Base-by-base conservation (phyloP, 1,140 invertebrate species). In the Arion vulgaris region DNA sequence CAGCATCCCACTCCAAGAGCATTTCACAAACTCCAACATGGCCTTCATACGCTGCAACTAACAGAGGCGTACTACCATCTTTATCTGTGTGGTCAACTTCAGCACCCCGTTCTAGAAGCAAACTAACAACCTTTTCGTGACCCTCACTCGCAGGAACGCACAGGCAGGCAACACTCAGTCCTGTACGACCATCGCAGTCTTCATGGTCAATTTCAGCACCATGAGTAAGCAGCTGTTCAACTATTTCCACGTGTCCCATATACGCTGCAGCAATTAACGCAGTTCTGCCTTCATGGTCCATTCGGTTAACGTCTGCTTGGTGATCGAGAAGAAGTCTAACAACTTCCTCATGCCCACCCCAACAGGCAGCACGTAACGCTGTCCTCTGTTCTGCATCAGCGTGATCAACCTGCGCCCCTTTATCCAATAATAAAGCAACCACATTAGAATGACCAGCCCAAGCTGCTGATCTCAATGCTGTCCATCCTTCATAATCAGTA, bases 41-140 rank as follows among this genome's bases (percentile, higher is more conserved):
- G 80, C 91, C 91, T 82, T 92, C 91, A 81, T 90, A 91, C 19
- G 96, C 96, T 39, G 96, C 96, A 66, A 97, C 94, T 92, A 97
- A 94, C n/a, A 99, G 93, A 0, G 98, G 96, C 9, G 97, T 98
- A 92, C 97, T 97, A 9, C 97, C 97, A 92, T 98, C 97, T 88
- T 98, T 96, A 38, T 97, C 96, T 75, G 95, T 94, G 89, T 97
- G 96, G 93, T 98, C 96, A 9, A 97, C 95, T 69, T 90, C 90
- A 1, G 91, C 89, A 23, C 89, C 90, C 85, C 97, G 94, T 88
- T 98, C 96, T 4, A 99, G 93, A 28, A 99, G 93, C 36, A 91
- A 85, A 83, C 87, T 89, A 23, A 93, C 89, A n/a, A 92, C 91
- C 41, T 86, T 88, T 74, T 90, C 88, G 84, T 92, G 90, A 15